Conservation (phyloP, 2,113 vertebrate species). For the Pontoporia blainvillei region DNA sequence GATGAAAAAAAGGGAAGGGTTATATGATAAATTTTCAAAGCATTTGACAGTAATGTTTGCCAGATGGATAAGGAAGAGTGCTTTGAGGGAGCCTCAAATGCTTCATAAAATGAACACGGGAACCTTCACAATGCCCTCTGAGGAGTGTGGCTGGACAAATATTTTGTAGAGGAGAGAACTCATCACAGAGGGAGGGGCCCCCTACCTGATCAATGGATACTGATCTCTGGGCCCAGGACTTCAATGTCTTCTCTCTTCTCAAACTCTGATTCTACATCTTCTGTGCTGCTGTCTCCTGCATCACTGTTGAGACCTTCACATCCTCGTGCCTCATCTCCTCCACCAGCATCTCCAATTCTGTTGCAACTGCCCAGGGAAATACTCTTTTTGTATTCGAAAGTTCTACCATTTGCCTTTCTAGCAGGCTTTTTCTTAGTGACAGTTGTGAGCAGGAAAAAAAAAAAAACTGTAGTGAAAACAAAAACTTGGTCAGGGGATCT, state of each 20-base stretch:
- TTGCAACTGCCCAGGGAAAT: conserved; percentile 18
- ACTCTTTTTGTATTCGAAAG: conserved; percentile 48
- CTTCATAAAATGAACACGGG: neutral
- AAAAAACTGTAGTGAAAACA: neutral
- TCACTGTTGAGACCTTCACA: conserved; percentile 53
- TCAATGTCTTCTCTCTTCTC: neutral
- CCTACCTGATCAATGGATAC: neutral
- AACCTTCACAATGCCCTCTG: neutral
- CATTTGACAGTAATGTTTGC: conserved; percentile 46
- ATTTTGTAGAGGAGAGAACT: neutral
- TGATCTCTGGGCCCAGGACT: neutral
- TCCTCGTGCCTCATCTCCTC: neutral
- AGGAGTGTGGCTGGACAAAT: neutral
- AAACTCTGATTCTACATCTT: conserved; percentile 11
- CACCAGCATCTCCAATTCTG: neutral
- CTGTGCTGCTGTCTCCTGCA: conserved; percentile 36
- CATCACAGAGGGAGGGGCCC: neutral
- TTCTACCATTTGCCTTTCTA: conserved; percentile 52
- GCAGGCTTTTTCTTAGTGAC: conserved; percentile 54
- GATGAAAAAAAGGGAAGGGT: neutral
- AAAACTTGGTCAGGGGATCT: neutral
- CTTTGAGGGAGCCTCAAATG: neutral
- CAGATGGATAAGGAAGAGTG: conserved; percentile 10
- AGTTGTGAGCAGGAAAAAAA: conserved; percentile 14
- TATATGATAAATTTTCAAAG: conserved; percentile 25